Conservation (phyloP, 2,113 vertebrate species). For the Dicerorhinus sumatrensis region DNA sequence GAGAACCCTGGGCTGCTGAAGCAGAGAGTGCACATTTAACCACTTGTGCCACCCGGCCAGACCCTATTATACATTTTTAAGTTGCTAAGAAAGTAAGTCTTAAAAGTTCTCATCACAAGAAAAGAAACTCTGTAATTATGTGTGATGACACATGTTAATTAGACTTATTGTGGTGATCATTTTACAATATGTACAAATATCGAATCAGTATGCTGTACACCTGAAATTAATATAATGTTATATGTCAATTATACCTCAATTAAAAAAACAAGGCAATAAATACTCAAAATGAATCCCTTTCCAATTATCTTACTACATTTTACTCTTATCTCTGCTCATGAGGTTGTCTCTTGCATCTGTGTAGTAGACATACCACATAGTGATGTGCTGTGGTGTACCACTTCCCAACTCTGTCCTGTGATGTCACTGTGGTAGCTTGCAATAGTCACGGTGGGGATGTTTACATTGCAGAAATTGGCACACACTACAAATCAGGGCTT, state of each 20-base stretch:
- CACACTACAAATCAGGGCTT: neutral
- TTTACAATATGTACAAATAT: neutral
- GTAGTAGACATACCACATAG: neutral
- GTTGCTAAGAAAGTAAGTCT: too few species aligned
- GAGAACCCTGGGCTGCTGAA: too few species aligned
- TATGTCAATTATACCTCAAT: neutral
- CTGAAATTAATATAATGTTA: too few species aligned
- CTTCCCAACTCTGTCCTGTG: neutral
- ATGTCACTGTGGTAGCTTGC: neutral
- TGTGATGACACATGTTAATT: too few species aligned
- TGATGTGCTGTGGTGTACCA: neutral
- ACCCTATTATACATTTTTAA: too few species aligned
- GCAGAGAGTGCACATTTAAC: too few species aligned
- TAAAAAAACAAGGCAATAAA: neutral
- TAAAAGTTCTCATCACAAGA: too few species aligned
- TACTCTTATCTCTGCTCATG: neutral
- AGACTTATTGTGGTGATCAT: neutral
- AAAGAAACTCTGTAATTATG: too few species aligned
- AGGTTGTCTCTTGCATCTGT: neutral
- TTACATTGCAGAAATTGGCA: neutral
- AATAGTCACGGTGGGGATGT: neutral
- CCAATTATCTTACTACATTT: neutral
- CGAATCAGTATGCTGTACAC: neutral
- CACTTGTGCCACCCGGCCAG: too few species aligned
- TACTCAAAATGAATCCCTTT: neutral